Conservation (phyloP, 1,140 invertebrate species). For the Agrypnia vestita region DNA sequence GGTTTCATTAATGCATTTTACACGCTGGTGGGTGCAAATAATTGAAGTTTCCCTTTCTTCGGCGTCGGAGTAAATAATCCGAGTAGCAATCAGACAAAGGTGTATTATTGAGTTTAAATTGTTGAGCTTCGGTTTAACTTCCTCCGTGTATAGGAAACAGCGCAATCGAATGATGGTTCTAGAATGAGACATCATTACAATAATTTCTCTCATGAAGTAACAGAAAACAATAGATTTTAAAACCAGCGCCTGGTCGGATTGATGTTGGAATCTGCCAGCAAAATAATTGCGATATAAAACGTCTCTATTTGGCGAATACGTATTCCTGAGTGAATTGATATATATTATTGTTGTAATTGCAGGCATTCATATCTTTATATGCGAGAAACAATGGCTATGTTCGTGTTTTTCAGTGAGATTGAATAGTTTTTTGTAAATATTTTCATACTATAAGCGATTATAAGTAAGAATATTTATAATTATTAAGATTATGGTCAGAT, state of each 20-base stretch:
- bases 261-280: neutral
- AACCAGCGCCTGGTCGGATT: constrained; percentile 1
- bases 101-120: no score
- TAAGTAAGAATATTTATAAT: no score
- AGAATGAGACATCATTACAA: constrained; percentile 1
- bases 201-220: constrained; percentile 18
- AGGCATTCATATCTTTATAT: neutral
- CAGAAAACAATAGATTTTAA: neutral
- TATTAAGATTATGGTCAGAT: no score
- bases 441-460: neutral
- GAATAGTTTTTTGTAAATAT: neutral
- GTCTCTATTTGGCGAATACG: neutral
- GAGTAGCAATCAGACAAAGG: no score
- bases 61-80: neutral
- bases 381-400: constrained; percentile 17
- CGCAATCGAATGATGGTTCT: neutral
- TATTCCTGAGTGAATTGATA: neutral
- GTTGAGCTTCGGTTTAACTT: neutral
- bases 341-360: constrained; percentile 3
- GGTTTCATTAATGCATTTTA: constrained; percentile 1
- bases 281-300: constrained; percentile 16
- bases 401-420: constrained; percentile 19
- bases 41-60: constrained; percentile 13
- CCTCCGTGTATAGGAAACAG: neutral
- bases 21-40: constrained; percentile 1